Base-by-base conservation (phyloP, 2,113 vertebrate genomes). In the Ageneiosus marmoratus region DNA sequence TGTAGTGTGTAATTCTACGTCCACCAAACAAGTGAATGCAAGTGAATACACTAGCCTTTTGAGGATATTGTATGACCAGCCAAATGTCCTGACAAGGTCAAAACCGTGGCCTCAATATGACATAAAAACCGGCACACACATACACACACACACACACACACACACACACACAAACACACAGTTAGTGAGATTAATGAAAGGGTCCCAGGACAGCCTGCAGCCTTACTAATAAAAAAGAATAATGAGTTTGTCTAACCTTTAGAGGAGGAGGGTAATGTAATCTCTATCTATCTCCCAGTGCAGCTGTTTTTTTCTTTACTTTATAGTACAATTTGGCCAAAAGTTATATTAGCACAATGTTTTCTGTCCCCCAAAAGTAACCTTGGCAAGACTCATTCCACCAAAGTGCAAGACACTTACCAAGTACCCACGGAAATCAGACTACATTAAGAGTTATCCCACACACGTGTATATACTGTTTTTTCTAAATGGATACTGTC, bases 231-330 rank as follows among this genome's bases (percentile, higher is more conserved):
- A 80, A 85, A 87, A 82, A 69, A 87, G 69, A 87, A 32, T 84
- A 67, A 87, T 82, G 80, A 72, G 70, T 82, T 69, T 77, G 73
- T 80, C 67, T 75, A 80, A 77, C 81, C 79, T 80, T 83, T 84
- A 83, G 58, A 83, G 78, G 85, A 70, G 77, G 86, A 91, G 90
- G 89, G 88, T 88, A 89, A 81, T 74, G 62, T 83, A 85, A 44
- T 83, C 81, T 63, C 55, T 74, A n/a, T 80, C 63, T 74, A 24
- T 76, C 29, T 55, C 10, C 12, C 73, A 53, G 32, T 6, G 29
- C 48, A 53, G 13, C 50, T 50, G 44, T 48, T 24, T 27, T 12
- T 73, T 48, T 74, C 32, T 27, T 73, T 16, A 27, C 72, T 55
- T 76, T 10, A 75, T 53, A 53, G 27, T 10, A 27, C 48, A 53